Conservation (phyloP, 2,888 invertebrate genomes). For the Hedya salicella region DNA sequence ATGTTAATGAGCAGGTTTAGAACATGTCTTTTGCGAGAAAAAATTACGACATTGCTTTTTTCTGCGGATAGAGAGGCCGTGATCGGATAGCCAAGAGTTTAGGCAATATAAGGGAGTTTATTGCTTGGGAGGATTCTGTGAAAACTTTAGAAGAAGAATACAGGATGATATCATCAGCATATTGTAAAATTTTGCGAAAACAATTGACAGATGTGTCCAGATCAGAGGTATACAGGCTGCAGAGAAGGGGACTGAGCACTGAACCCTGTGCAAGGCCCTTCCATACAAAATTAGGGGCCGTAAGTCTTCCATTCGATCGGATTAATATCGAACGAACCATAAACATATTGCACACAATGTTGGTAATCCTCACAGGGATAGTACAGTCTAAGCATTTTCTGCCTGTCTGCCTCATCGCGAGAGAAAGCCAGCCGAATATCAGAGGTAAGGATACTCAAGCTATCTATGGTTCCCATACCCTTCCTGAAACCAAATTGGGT, state of each 20-base stretch:
- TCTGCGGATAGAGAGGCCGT: neutral
- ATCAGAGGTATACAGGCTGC: neutral
- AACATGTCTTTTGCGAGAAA: neutral
- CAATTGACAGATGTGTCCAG: neutral
- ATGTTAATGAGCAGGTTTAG: neutral
- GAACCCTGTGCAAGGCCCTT: conserved; percentile 2
- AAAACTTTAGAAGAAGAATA: neutral
- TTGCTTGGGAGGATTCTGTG: neutral
- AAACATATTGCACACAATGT: neutral
- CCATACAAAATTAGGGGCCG: neutral
- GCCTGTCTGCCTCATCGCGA: neutral
- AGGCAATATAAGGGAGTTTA: neutral
- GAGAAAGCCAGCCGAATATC: neutral
- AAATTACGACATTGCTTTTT: too few relatives aligned
- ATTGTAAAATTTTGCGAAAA: neutral
- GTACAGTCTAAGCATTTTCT: conserved; percentile 13
- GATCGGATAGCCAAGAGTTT: too few relatives aligned
- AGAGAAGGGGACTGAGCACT: neutral
- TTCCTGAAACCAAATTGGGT: neutral
- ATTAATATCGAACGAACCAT: neutral
- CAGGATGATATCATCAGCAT: neutral
- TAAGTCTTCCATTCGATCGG: neutral
- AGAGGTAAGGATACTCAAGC: neutral
- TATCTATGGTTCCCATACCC: conserved; percentile 1
- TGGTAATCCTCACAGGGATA: conserved; percentile 1